Evolutionary conservation across 2,888 invertebrate species (phyloP), one percentile per base, ranked within the genome.

Genomic region (Nymphalis urticae): DNA sequence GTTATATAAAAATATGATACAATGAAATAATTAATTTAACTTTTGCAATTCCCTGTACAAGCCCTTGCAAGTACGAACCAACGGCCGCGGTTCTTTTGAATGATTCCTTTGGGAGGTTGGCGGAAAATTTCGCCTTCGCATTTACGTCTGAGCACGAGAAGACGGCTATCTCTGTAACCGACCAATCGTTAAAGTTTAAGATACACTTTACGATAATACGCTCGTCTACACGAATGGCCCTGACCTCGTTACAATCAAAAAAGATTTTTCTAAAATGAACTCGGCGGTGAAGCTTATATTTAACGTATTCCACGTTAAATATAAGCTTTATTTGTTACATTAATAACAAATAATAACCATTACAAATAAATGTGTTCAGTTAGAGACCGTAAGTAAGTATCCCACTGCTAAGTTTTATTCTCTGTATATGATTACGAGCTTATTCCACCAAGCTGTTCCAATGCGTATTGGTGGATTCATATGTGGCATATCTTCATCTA

Each of bases 61-160:
- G 51, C 51, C 63, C 21, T 54, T 51, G 60, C 53, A 56, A 68
- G 61, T 64, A 58, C 56, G 53, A 69, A 62, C 63, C 62, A 62
- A 50, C 59, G 65, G 50, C 66, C 61, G 67, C 61, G 66, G 67
- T 70, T 73, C 66, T 64, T 68, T 65, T 64, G 66, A 73, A 74
- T 69, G 68, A 62, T 66, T 72, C 74, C 74, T 64, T 66, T 51
- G 74, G 70, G 73, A 73, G 51, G 42, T 59, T 53, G 47, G 68
- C 51, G 53, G 69, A 64, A 42, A 67, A 68, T 71, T 67, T 59
- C 53, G 47, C 58, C 66, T 65, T 72, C 63, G 68, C 70, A 66
- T 70, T 70, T 66, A 68, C 62, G 71, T 66, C 68, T 66, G 59
- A 54, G 64, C 62, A 64, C 59, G 59, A 27, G 62, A 69, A 64